Conservation (phyloP, 2,113 vertebrate genomes). For the Lepisosteus osseus region DNA sequence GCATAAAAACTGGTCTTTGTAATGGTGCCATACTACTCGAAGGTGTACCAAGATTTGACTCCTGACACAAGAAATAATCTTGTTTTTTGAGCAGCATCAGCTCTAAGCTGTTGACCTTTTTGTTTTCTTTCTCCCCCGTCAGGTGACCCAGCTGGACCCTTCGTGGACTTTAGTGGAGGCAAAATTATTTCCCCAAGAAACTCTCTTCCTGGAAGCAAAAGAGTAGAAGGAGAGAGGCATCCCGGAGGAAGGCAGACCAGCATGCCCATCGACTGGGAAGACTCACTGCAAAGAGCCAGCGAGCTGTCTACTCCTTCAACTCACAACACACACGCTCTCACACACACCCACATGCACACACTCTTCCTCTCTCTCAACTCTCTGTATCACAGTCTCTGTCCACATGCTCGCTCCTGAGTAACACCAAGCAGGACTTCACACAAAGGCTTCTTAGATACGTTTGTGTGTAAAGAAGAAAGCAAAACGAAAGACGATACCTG, state of each 20-base stretch:
- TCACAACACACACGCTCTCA: slow-evolving; percentile 28
- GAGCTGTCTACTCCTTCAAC: slow-evolving; percentile 34
- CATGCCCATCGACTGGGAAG: slow-evolving; percentile 49
- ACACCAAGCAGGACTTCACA: slow-evolving; percentile 38
- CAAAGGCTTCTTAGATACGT: slow-evolving; percentile 54
- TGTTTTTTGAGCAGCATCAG: no score
- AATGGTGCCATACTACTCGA: no score
- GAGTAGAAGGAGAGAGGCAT: slow-evolving; percentile 71
- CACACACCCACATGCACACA: slow-evolving; percentile 30
- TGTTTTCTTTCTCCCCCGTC: slow-evolving; percentile 34
- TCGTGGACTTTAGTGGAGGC: slow-evolving; percentile 88
- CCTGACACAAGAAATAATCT: no score
- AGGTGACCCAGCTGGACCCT: slow-evolving; percentile 93
- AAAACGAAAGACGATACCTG: slow-evolving; percentile 32
- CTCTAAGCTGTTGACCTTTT: slow-evolving; percentile 8
- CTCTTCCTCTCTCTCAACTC: slow-evolving; percentile 8
- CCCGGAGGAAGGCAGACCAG: slow-evolving; percentile 53
- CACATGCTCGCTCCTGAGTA: slow-evolving; percentile 20
- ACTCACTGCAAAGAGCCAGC: slow-evolving; percentile 18
- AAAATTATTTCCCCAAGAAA: slow-evolving; percentile 98
- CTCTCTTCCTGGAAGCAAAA: slow-evolving; percentile 95
- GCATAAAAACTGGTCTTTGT: no score
- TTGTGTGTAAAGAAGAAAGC: slow-evolving; percentile 25
- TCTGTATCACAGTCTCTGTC: neutral
- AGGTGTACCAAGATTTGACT: no score